A percentile compares a stretch with the other conserved stretches of the same genome.
Evolutionary conservation across 2,797 vertebrate species (phyloP).

Genomic region (Lycodopsis pacificus): DNA sequence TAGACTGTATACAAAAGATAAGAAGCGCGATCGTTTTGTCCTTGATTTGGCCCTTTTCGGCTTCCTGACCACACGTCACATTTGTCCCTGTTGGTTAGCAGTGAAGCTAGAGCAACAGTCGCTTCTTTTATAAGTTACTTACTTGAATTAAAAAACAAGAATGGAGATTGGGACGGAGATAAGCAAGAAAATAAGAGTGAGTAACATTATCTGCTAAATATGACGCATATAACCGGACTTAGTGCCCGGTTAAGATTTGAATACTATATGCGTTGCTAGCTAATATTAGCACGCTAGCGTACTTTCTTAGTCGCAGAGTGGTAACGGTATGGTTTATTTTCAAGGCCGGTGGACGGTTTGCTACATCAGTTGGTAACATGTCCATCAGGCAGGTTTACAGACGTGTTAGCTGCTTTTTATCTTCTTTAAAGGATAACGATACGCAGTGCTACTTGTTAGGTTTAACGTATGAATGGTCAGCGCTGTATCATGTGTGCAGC

Average conservation of each 20-base stretch:
- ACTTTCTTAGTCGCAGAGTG: background rate
- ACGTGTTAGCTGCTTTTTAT: accelerated
- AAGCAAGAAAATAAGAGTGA: constrained; percentile 88
- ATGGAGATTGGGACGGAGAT: constrained; percentile 89
- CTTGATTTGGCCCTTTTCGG: constrained; percentile 2
- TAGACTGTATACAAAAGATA: background rate
- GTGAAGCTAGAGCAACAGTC: background rate
- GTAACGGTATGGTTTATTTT: constrained; percentile 14
- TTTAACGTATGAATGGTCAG: background rate
- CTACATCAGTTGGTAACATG: accelerated
- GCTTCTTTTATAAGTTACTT: constrained; percentile 5
- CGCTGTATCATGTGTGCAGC: background rate
- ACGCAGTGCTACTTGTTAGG: accelerated
- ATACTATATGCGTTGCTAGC: background rate
- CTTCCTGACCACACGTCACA: constrained; percentile 23
- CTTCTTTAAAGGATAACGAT: background rate
- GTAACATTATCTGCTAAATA: background rate
- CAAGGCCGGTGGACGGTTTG: background rate
- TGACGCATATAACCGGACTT: accelerated
- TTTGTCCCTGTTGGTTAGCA: background rate
- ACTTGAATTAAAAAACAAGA: background rate
- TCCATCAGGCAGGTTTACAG: too few species aligned
- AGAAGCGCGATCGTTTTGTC: too few species aligned
- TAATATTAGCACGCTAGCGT: constrained; percentile 54
- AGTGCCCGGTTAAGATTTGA: accelerated